A percentile compares a stretch with the other conserved stretches of the same genome.
These are phyloP conservation scores for Arbacia lixula DNA, from an alignment of 53 echinoderm and acorn worm genomes.

Conservation along the genomic window DNA sequence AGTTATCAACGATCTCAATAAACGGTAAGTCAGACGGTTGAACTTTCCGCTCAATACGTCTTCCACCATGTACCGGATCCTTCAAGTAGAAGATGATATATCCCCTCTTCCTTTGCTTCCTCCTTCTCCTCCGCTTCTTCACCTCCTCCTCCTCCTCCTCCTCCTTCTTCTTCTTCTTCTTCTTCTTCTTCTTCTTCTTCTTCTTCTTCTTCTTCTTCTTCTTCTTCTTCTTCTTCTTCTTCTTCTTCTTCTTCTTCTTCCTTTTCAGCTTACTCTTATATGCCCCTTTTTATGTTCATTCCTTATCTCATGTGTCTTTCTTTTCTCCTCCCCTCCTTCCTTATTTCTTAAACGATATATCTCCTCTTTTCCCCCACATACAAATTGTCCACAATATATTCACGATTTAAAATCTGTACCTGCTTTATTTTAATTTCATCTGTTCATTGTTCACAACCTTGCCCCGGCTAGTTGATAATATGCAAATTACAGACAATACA, in stretches of 20 bases:
- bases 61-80: neutral
- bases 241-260: neutral
- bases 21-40: too few species aligned
- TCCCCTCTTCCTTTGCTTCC: neutral
- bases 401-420: too few species aligned
- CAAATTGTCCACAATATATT: too few species aligned
- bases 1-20: too few species aligned
- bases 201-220: neutral
- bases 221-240: neutral
- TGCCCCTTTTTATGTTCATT: neutral
- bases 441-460: too few species aligned
- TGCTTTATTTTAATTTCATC: too few species aligned
- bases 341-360: too few species aligned
- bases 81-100: neutral
- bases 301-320: neutral
- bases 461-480: too few species aligned
- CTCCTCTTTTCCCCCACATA: too few species aligned
- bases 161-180: neutral
- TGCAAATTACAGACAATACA: too few species aligned
- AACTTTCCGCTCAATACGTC: too few species aligned
- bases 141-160: neutral
- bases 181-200: neutral
- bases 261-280: neutral
- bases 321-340: neutral
- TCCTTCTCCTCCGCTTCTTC: too few species aligned